Conservation (phyloP, 2,113 vertebrate genomes). For the Chascanopsetta lugubris region DNA sequence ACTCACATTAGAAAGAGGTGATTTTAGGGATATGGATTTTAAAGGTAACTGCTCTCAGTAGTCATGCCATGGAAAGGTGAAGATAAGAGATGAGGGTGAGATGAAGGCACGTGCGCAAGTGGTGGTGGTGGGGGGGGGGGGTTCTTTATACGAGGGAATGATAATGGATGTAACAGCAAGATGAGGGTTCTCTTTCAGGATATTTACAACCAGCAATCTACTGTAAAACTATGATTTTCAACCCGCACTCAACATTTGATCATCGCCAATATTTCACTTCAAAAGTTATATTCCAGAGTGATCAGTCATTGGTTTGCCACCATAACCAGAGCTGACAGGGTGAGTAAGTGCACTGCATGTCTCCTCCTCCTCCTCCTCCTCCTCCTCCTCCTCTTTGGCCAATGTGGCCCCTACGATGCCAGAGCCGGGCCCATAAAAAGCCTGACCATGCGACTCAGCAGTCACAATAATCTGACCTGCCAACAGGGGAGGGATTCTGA, state of each 20-base stretch:
- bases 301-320: conserved; percentile 5
- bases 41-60: conserved; percentile 43
- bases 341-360: conserved; percentile 3
- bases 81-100: conserved; percentile 18
- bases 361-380: conserved; percentile 35
- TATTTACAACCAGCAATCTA: neutral
- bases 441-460: conserved; percentile 50
- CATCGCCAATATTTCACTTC: neutral
- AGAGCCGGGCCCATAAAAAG: conserved; percentile 40
- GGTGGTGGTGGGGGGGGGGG: neutral
- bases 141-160: neutral
- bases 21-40: conserved; percentile 43
- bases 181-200: neutral
- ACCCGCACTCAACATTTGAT: conserved; percentile 10
- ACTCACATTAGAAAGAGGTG: conserved; percentile 40
- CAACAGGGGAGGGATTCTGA: conserved; percentile 10
- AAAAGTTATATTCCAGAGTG: neutral
- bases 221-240: neutral
- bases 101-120: neutral
- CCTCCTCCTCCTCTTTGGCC: conserved; percentile 29
- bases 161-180: conserved; percentile 7
- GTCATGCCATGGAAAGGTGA: conserved; percentile 30
- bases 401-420: conserved; percentile 31
- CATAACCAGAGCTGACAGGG: conserved; percentile 7
- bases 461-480: conserved; percentile 49